Conservation (phyloP, 2,888 invertebrate species). For the Diarsia dahlii region DNA sequence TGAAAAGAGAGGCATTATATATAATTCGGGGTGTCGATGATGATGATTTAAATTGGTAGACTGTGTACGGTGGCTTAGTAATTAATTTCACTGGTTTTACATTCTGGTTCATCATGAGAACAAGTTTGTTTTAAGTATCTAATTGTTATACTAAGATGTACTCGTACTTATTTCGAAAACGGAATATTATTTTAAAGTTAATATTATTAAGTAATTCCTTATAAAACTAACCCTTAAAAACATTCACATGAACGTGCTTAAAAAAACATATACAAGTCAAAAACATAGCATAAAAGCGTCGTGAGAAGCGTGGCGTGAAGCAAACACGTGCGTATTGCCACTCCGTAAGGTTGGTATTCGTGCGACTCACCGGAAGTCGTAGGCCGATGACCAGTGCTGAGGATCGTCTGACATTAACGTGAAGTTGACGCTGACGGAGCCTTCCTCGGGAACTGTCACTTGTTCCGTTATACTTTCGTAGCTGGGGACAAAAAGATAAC, state of each 20-base stretch:
- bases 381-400: conserved; percentile 95
- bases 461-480: conserved; percentile 92
- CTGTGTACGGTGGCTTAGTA: too few species aligned
- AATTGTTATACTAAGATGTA: neutral
- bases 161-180: neutral
- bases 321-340: conserved; percentile 39
- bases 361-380: conserved; percentile 93
- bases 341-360: conserved; percentile 49
- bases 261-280: conserved; percentile 49
- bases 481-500: conserved; percentile 75
- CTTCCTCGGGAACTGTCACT: conserved; percentile 91
- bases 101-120: neutral
- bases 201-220: conserved; percentile 20
- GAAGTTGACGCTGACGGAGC: conserved; percentile 93
- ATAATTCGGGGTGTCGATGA: too few species aligned
- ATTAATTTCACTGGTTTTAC: neutral
- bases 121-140: neutral
- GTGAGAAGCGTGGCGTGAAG: conserved; percentile 50
- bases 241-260: conserved; percentile 50
- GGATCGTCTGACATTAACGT: conserved; percentile 95
- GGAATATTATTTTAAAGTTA: neutral
- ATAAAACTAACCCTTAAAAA: conserved; percentile 33
- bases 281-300: conserved; percentile 53
- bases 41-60: too few species aligned
- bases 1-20: too few species aligned